Evolutionary conservation across 2,113 vertebrate species (phyloP).

Genomic region (Phrynocephalus versicolor): DNA sequence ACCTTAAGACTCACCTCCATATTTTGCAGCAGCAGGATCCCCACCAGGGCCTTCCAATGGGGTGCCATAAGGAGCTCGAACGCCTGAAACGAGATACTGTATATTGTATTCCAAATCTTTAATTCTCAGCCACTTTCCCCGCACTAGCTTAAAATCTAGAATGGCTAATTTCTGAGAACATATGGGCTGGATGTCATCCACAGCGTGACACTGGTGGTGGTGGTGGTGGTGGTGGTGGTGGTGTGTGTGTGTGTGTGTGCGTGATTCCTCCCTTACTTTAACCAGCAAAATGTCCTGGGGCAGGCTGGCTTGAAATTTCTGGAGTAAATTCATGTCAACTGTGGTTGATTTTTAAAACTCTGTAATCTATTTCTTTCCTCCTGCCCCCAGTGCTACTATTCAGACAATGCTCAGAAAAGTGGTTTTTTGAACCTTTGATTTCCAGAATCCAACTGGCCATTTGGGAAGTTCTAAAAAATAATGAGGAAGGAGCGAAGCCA

Average conservation of each 20-base stretch:
- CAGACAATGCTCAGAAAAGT: neutral
- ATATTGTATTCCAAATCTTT: neutral
- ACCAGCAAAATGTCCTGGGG: neutral
- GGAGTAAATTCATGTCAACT: neutral
- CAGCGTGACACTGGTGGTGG: too few relatives aligned
- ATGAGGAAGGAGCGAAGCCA: too few relatives aligned
- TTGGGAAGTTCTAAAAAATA: too few relatives aligned
- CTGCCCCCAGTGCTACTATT: neutral
- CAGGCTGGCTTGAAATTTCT: neutral
- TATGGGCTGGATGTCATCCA: neutral
- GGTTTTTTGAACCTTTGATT: neutral
- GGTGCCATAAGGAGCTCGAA: neutral
- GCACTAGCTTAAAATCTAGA: neutral
- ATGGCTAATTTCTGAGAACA: neutral
- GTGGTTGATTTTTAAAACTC: neutral
- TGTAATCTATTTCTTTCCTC: neutral
- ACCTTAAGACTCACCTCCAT: constrained; percentile 6
- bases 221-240: too few relatives aligned
- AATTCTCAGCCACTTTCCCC: neutral
- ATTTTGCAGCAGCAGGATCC: constrained; percentile 4
- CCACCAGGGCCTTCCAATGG: neutral
- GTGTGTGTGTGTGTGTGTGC: too few relatives aligned
- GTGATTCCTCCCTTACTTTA: neutral
- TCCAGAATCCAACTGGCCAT: neutral
- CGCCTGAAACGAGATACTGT: constrained; percentile 14